Conservation (phyloP, 2,797 vertebrate genomes). For the Chelon labrosus region DNA sequence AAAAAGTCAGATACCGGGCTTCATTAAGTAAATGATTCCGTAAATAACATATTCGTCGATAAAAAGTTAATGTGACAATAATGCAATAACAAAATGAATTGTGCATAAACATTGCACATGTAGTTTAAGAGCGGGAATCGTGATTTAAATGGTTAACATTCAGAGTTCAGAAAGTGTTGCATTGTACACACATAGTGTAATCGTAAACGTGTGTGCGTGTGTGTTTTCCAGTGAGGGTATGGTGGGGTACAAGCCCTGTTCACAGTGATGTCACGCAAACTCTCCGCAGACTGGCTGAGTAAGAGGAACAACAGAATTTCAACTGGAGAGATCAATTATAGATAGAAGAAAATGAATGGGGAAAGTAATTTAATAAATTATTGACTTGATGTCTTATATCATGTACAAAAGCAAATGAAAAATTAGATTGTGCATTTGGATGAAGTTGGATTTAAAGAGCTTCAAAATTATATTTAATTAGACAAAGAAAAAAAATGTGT, state of each 20-base stretch:
- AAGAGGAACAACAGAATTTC: constrained; percentile 90
- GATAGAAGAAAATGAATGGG: constrained; percentile 90
- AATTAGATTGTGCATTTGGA: constrained; percentile 88
- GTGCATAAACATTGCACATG: constrained; percentile 4
- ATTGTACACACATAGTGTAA: not conserved
- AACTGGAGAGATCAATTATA: constrained; percentile 92
- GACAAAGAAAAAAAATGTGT: constrained; percentile 77
- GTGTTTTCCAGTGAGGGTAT: constrained; percentile 53
- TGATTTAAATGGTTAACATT: constrained; percentile 9
- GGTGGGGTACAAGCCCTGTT: constrained; percentile 65
- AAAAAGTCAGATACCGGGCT: not conserved
- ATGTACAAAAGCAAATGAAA: constrained; percentile 88
- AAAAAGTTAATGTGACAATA: not conserved
- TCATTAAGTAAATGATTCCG: not conserved
- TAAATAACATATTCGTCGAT: constrained; percentile 3
- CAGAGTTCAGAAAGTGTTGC: constrained; percentile 6
- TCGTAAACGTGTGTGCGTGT: not conserved
- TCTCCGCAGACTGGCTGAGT: constrained; percentile 83
- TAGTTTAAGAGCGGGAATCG: not conserved
- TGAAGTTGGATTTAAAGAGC: constrained; percentile 86
- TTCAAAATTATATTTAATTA: constrained; percentile 90
- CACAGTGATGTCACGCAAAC: constrained; percentile 84
- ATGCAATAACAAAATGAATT: not conserved
- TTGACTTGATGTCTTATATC: constrained; percentile 91
- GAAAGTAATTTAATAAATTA: constrained; percentile 91